Percentiles rank a stretch among this genome's conserved stretches.
phyloP scores from a whole-genome alignment of 35 echinoderm and acorn worm species.

The Apostichopus japonicus region DNA sequence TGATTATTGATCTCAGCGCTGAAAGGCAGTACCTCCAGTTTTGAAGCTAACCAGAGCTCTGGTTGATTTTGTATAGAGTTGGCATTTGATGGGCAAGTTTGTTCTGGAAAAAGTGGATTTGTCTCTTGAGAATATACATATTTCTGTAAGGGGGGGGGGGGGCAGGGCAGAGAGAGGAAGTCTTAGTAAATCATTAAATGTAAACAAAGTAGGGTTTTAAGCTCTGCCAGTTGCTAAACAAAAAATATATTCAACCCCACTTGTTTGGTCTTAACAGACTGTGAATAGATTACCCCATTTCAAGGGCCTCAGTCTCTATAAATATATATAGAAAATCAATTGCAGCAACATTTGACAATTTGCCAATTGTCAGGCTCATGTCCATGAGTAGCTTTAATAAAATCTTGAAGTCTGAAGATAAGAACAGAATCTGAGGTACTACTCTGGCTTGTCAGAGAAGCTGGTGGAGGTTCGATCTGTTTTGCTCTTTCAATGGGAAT shows the following conservation, averaged over 20 bases:
- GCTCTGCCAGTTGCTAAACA: not conserved
- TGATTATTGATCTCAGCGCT: too few relatives aligned
- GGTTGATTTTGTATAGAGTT: not conserved
- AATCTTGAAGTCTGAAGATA: not conserved
- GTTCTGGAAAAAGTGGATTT: not conserved
- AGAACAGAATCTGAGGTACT: not conserved
- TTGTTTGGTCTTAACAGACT: not conserved
- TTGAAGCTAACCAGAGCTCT: not conserved
- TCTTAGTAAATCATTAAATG: not conserved
- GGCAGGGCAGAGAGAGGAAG: too few relatives aligned
- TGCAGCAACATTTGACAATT: constrained; percentile 12
- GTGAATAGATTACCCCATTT: not conserved
- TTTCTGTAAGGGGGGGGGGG: not conserved
- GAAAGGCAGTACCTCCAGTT: not conserved
- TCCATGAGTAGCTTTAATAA: not conserved
- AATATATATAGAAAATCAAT: constrained; percentile 8
- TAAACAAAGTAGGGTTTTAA: not conserved
- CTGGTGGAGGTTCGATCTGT: too few relatives aligned
- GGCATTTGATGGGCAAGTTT: not conserved
- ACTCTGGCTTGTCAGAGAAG: too few relatives aligned
- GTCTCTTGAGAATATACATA: not conserved
- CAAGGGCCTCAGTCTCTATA: not conserved
- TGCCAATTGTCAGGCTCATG: constrained; percentile 5
- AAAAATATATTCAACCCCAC: not conserved
- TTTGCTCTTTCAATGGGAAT: too few relatives aligned